Evolutionary conservation across 2,888 invertebrate species (phyloP).

Genomic region (Ormyrus rosae): DNA sequence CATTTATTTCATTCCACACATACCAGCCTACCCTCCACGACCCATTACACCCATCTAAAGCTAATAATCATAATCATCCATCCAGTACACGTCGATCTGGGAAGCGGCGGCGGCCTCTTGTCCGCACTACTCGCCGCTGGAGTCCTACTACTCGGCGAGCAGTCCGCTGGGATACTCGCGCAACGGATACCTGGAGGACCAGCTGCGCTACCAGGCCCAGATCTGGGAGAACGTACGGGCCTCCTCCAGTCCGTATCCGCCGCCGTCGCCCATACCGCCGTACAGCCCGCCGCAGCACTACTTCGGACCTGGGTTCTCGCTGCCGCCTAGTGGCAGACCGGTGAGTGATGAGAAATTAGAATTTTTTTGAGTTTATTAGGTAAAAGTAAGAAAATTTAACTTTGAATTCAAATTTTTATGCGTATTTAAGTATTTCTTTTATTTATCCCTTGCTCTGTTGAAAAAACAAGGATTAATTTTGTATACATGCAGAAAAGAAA

Average conservation of each 20-base stretch:
- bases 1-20: no score
- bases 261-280: neutral
- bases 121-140: constrained; percentile 65
- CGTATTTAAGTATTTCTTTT: neutral
- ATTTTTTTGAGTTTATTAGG: no score
- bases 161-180: constrained; percentile 58
- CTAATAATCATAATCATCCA: neutral
- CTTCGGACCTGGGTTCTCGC: constrained; percentile 20
- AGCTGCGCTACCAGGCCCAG: constrained; percentile 75
- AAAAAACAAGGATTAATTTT: neutral
- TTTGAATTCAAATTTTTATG: no score
- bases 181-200: constrained; percentile 69
- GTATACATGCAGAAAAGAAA: neutral
- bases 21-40: no score
- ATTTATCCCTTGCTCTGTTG: neutral
- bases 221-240: constrained; percentile 72
- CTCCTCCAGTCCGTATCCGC: neutral
- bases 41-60: no score
- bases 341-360: constrained; percentile 57
- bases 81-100: constrained; percentile 68
- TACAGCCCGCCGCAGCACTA: neutral
- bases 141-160: constrained; percentile 61
- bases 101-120: constrained; percentile 63
- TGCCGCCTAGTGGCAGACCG: constrained; percentile 63
- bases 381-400: no score